These are phyloP conservation scores for Gavialis gangeticus DNA, from an alignment of 2,113 vertebrate genomes.

Conservation along the genomic window DNA sequence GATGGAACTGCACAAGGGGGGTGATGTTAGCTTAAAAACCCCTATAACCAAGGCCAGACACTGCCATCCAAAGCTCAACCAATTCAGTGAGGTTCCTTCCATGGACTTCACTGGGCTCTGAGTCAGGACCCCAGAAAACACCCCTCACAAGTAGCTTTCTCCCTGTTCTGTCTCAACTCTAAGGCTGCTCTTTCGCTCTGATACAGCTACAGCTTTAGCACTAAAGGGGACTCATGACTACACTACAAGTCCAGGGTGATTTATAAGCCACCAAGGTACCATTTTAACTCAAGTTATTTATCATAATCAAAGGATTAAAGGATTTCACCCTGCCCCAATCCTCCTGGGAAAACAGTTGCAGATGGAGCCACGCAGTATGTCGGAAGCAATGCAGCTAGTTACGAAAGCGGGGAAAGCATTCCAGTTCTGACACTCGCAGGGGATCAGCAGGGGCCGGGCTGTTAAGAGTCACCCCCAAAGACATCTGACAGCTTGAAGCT, in stretches of 20 bases:
- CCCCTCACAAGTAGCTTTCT: background rate
- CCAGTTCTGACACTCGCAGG: accelerated
- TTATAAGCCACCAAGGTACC: background rate
- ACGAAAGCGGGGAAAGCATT: accelerated
- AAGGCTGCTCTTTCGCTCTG: background rate
- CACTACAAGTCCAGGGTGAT: background rate
- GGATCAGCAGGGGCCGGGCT: accelerated
- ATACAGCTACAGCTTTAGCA: background rate
- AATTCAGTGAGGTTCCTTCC: background rate
- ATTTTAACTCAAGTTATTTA: slow-evolving; percentile 11
- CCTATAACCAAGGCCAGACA: background rate
- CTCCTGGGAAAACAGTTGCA: accelerated
- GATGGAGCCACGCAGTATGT: background rate
- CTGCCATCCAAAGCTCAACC: background rate
- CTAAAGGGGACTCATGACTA: background rate
- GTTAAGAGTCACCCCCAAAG: accelerated
- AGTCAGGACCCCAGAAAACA: accelerated
- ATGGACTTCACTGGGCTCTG: background rate
- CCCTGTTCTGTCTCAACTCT: background rate
- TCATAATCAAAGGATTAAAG: slow-evolving; percentile 41
- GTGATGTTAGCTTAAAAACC: background rate
- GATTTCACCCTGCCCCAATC: background rate
- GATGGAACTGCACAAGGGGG: background rate
- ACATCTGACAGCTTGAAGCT: background rate
- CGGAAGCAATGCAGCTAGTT: background rate